Base-by-base conservation (phyloP, 2,113 vertebrate genomes). In the Zosterops japonicus region DNA sequence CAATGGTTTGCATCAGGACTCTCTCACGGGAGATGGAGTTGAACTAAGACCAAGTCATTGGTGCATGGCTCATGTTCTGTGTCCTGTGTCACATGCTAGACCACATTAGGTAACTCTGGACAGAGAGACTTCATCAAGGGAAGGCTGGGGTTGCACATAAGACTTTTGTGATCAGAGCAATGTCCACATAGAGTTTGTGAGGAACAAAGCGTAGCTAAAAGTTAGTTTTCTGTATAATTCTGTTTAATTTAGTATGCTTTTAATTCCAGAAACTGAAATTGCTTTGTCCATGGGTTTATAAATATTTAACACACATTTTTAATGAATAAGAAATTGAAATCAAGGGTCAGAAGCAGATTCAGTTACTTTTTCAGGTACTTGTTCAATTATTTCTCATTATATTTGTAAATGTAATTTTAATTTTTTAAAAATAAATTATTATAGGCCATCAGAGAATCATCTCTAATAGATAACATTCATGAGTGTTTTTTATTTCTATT, bases 341-440 rank as follows among this genome's bases (percentile, higher is more conserved):
- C 64, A 72, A 94, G 87, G 72, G 87, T 88, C 90, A 89, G 55
- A 64, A 95, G 84, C 83, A 94, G 77, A 84, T 82, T 85, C 0
- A 8, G 69, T 89, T 96, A 44, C 47, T 93, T 91, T 94, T 83
- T 85, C 79, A 49, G 86, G 44, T 95, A 87, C 42, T 85, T 93
- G 83, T 79, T 31, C 7, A 94, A 89, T 79, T 83, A 56, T 96
- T 96, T 96, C 80, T 85, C 57, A 88, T 93, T 90, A 63, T 94
- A 91, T 92, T 96, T 95, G 86, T 94, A 96, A 92, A 94, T 89
- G 57, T 78, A 90, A 95, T 94, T 95, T 93, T n/a, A 69, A 89
- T 75, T 63, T 57, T 95, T 91, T 83, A 27, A 61, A 88, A 92
- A 89, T 7, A 90, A 82, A 90, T 96, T 80, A 96, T 74, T 94